phyloP scores from a whole-genome alignment of 2,797 vertebrate species.

The Thamnophis elegans region DNA sequence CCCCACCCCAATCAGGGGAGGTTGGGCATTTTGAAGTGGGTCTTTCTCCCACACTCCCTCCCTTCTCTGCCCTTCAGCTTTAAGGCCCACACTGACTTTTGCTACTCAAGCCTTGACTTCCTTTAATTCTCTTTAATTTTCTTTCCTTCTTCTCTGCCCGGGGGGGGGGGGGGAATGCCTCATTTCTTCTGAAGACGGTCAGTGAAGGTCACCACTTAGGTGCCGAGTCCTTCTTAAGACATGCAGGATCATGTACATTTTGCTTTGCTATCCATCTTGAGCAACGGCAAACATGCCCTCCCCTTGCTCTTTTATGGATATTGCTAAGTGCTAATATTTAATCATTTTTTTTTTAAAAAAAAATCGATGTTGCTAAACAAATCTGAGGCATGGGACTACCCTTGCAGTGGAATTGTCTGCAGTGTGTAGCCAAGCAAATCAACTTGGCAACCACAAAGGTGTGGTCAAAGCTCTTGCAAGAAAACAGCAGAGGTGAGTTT shows the following conservation, averaged over 20 bases:
- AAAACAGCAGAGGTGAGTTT: not conserved
- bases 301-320: not conserved
- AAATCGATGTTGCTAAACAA: not conserved
- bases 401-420: not conserved
- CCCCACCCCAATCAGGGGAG: not conserved
- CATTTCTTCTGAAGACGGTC: not conserved
- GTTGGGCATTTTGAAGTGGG: not conserved
- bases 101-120: not conserved
- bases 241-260: not conserved
- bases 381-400: not conserved
- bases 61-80: not conserved
- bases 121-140: not conserved
- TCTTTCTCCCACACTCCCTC: not conserved
- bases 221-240: not conserved
- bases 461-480: not conserved
- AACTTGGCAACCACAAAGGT: not conserved
- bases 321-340: not conserved
- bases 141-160: not conserved
- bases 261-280: not conserved
- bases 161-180: not conserved
- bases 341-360: not conserved
- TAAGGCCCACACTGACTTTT: not conserved
- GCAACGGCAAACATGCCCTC: not conserved
- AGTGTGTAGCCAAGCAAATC: not conserved
- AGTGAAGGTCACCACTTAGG: not conserved